Evolutionary conservation across 1,140 invertebrate species (phyloP), one percentile per base, ranked within the genome.

Genomic region (Lordiphosa clarofinis): DNA sequence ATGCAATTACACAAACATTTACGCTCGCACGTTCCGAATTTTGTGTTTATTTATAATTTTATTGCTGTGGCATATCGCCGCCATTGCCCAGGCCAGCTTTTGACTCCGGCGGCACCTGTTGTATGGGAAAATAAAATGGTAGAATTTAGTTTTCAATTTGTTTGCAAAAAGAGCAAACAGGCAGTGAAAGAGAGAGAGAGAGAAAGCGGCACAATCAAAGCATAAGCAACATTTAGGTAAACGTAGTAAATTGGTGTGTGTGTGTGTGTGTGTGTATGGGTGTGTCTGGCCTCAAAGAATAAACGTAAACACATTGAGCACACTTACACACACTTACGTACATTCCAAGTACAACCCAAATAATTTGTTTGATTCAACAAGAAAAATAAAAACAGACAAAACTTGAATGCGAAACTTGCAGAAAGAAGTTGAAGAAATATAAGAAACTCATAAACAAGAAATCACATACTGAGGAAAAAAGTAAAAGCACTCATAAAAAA

Each of bases 61-160:
- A 87, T 76, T 86, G 81, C 86, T 84, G 86, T 52, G 84, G 87
- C 66, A 76, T 72, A 73, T 88, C 87, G 49, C 92, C 92, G 48
- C 93, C 93, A 76, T 94, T 94, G 52, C 93, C 89, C 44, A 94
- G 90, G 4, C 94, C 94, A 13, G 93, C 93, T 89, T 94, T 94
- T 33, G 92, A 90, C 87, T 94, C 93, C 0, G 93, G 93, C n/a
- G 93, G 93, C 31, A 94, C 92, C 75, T 92, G 63, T 70, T 71
- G 59, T 54, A 38, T 36, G 24, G 36, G 38, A 43, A 38, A 44
- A 46, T 38, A 35, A 11, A 61, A 28, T 37, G 8, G 6, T 9
- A 33, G 28, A 35, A 53, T 46, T 70, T 76, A 73, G 53, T 62
- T 64, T 24, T 65, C 10, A 28, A 10, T 33, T 31, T 33, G 13